Evolutionary conservation across 2,888 invertebrate species (phyloP).

Genomic region (Hirtodrosophila confusa): DNA sequence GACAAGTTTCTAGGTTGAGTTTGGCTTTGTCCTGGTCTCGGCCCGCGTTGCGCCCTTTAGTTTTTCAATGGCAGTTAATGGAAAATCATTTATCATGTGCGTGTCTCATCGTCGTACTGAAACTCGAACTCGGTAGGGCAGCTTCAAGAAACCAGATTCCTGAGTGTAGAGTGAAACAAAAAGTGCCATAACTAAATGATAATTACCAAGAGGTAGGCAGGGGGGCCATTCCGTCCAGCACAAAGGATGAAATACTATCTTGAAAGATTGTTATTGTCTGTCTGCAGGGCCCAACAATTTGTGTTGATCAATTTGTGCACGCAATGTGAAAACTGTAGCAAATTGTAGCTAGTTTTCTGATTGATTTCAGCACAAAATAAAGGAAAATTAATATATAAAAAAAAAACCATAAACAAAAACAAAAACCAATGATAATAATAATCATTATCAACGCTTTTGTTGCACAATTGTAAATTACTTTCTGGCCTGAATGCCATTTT

Average conservation of each 20-base stretch:
- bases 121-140: not conserved
- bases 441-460: constrained; percentile 37
- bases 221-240: not conserved
- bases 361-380: constrained; percentile 37
- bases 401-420: not conserved
- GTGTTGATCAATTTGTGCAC: constrained; percentile 59
- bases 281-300: constrained; percentile 34
- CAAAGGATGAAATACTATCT: constrained; percentile 50
- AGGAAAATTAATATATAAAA: not conserved
- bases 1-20: constrained; percentile 4
- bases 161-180: constrained; percentile 43
- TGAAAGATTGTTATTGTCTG: constrained; percentile 25
- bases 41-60: constrained; percentile 18
- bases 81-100: constrained; percentile 81
- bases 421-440: not conserved
- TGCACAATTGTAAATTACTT: constrained; percentile 52
- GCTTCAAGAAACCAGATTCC: constrained; percentile 35
- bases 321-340: constrained; percentile 62
- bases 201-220: constrained; percentile 53
- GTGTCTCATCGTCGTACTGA: constrained; percentile 40
- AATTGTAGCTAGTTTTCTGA: constrained; percentile 48
- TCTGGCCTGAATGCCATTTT: constrained; percentile 8
- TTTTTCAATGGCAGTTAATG: constrained; percentile 74
- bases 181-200: constrained; percentile 78
- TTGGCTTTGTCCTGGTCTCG: constrained; percentile 36